Conservation (phyloP, 2,888 invertebrate genomes). For the Tetanocera ferruginea region DNA sequence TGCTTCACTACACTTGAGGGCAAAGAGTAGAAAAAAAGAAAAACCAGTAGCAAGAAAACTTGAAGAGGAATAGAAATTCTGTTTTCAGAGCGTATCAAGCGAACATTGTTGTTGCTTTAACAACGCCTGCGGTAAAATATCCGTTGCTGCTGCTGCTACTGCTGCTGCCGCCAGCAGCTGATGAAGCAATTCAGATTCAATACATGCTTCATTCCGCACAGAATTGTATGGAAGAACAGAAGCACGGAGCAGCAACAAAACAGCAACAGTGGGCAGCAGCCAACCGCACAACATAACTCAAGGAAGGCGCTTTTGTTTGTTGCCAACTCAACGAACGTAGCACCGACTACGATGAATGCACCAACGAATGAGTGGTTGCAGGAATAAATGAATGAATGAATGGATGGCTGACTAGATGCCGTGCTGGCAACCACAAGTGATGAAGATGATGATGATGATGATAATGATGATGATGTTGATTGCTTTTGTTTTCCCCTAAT, state of each 20-base stretch:
- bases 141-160: not conserved
- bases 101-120: too few species aligned
- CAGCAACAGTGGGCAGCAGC: not conserved
- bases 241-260: not conserved
- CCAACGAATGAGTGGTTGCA: constrained; percentile 22
- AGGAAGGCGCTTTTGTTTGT: constrained; percentile 24
- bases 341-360: constrained; percentile 6
- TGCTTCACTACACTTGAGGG: too few species aligned
- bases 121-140: constrained; percentile 1
- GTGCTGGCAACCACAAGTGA: constrained; percentile 7
- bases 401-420: not conserved
- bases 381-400: constrained; percentile 17
- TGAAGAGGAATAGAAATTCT: too few species aligned
- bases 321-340: constrained; percentile 27
- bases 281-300: constrained; percentile 14
- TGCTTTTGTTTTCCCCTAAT: constrained; percentile 18
- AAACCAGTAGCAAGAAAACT: too few species aligned
- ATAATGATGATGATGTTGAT: constrained; percentile 1
- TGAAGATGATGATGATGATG: constrained; percentile 5
- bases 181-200: constrained; percentile 29
- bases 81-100: too few species aligned
- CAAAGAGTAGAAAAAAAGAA: too few species aligned
- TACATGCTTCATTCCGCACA: not conserved
- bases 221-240: not conserved
- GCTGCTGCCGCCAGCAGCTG: not conserved